Evolutionary conservation across 1,140 invertebrate genomes (phyloP).

Genomic region (Lethocerus indicus): DNA sequence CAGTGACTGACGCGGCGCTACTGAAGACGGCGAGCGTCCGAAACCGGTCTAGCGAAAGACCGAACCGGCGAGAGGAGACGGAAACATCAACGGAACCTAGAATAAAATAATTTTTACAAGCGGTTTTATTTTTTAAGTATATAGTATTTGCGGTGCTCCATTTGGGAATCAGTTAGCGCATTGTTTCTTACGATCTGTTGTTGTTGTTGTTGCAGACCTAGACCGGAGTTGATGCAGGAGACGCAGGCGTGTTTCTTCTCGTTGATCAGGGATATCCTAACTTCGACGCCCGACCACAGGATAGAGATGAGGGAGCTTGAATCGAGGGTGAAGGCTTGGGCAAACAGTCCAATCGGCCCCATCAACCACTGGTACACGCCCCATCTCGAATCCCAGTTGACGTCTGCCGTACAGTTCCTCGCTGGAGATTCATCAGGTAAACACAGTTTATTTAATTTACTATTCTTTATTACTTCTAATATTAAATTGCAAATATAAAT

Average conservation of each 20-base stretch:
- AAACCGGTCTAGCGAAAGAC: too few species aligned
- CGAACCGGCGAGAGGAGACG: too few species aligned
- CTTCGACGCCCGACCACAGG: slow-evolving; percentile 62
- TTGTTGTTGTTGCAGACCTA: slow-evolving; percentile 15
- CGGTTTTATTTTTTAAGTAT: too few species aligned
- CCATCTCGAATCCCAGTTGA: slow-evolving; percentile 52
- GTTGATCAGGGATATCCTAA: slow-evolving; percentile 61
- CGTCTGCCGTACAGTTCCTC: slow-evolving; percentile 69
- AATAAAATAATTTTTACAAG: too few species aligned
- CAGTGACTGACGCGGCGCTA: too few species aligned
- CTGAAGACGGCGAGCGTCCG: too few species aligned
- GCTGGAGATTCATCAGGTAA: slow-evolving; percentile 62
- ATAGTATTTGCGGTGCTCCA: too few species aligned
- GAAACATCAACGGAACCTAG: too few species aligned
- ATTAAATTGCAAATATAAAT: too few species aligned
- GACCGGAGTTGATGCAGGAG: slow-evolving; percentile 42
- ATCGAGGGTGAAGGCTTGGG: slow-evolving; percentile 58
- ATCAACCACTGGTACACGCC: slow-evolving; percentile 61
- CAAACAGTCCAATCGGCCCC: slow-evolving; percentile 60
- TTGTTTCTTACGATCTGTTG: not conserved
- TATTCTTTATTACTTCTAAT: not conserved
- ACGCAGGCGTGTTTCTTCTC: slow-evolving; percentile 70
- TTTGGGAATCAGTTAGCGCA: not conserved
- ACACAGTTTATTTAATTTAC: not conserved
- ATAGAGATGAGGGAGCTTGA: slow-evolving; percentile 56